Conservation (phyloP, 2,797 vertebrate species). For the Pteronotus mesoamericanus region DNA sequence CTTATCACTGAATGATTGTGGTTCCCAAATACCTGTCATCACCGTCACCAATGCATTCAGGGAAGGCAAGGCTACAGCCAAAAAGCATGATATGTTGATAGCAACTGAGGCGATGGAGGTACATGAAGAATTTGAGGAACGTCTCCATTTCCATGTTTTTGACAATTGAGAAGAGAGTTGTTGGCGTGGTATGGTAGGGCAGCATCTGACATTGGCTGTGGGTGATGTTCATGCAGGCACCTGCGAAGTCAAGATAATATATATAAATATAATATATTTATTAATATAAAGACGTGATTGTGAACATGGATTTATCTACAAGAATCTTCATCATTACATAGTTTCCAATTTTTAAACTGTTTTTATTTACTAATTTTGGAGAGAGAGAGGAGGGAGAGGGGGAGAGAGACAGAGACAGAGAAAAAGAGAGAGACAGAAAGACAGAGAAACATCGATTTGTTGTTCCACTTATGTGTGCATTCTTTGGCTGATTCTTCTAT, state of each 20-base stretch:
- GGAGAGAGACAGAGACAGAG: too few species aligned
- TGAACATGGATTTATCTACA: neutral
- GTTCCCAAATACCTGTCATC: slow-evolving; percentile 87
- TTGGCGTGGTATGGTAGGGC: slow-evolving; percentile 88
- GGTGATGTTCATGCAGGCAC: slow-evolving; percentile 86
- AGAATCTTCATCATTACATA: neutral
- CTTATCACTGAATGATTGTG: slow-evolving; percentile 55
- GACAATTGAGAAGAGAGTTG: slow-evolving; percentile 84
- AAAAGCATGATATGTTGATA: slow-evolving; percentile 97
- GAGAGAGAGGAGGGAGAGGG: too few species aligned
- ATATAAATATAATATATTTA: too few species aligned
- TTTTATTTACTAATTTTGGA: too few species aligned
- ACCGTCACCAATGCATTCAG: slow-evolving; percentile 85
- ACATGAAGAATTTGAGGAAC: slow-evolving; percentile 92
- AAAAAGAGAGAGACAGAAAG: too few species aligned
- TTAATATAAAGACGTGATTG: too few species aligned
- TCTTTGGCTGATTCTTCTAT: too few species aligned
- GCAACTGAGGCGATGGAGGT: slow-evolving; percentile 91
- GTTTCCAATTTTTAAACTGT: too few species aligned
- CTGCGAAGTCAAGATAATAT: slow-evolving; percentile 82
- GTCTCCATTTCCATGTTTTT: slow-evolving; percentile 90
- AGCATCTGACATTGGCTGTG: slow-evolving; percentile 92
- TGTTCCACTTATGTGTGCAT: too few species aligned
- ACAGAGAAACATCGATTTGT: too few species aligned
- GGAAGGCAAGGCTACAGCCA: slow-evolving; percentile 92